Evolutionary conservation across 2,113 vertebrate genomes (phyloP).

Genomic region (Kryptolebias marmoratus): DNA sequence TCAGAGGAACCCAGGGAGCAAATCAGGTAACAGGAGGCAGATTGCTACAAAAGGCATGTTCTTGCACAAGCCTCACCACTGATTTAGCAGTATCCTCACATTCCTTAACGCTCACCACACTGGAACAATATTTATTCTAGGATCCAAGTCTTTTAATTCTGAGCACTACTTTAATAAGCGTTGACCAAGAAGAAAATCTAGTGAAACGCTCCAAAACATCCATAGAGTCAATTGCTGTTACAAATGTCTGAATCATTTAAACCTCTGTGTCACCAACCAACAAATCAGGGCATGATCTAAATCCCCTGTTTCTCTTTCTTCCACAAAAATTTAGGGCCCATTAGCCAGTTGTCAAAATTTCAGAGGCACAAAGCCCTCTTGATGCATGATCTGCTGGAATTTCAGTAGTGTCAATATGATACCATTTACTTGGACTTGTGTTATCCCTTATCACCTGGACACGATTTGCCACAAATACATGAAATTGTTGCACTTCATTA

Average conservation of each 20-base stretch:
- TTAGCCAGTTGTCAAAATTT: not conserved
- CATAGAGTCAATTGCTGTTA: too few species aligned
- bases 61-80: too few species aligned
- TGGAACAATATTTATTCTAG: too few species aligned
- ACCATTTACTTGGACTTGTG: not conserved
- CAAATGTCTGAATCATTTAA: not conserved
- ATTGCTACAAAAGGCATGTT: too few species aligned
- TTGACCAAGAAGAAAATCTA: too few species aligned
- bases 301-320: not conserved
- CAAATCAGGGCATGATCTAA: not conserved
- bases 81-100: too few species aligned
- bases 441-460: not conserved
- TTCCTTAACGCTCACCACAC: too few species aligned
- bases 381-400: not conserved
- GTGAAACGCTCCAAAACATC: too few species aligned
- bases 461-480: slow-evolving; percentile 13
- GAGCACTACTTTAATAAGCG: too few species aligned
- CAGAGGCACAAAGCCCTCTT: not conserved
- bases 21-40: too few species aligned
- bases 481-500: not conserved
- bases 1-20: too few species aligned
- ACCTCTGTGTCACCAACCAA: slow-evolving; percentile 9
- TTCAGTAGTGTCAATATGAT: slow-evolving; percentile 11
- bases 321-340: slow-evolving; percentile 6
- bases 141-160: too few species aligned